Base-by-base conservation (phyloP, 2,113 vertebrate species). In the Xenus cinereus region DNA sequence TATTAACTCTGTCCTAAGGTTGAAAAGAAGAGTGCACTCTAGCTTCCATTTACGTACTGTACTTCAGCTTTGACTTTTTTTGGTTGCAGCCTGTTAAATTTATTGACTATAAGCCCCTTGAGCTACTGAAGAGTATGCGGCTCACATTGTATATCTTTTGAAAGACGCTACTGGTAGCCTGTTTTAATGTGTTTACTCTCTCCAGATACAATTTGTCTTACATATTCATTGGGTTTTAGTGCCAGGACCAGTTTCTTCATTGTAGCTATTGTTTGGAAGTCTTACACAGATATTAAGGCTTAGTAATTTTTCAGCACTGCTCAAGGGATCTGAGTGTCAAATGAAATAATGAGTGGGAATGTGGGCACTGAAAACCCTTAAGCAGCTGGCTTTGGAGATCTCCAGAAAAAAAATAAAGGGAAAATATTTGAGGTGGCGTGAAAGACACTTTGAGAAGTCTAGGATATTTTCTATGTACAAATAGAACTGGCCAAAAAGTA, bases 1-100 rank as follows among this genome's bases (percentile, higher is more conserved):
- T 97, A 96, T 97, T 97, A 98, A 97, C 80, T 97, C 74, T 96
- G 95, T 97, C 91, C 95, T 90, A 91, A 91, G 80, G 90, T 97
- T 95, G 93, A 95, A 94, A 96, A 97, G 90, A 96, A 64, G 83
- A 91, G 60, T 69, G 71, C 68, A 93, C 79, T 93, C 92, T 95
- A 93, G 67, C 66, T 96, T 95, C 87, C 86, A 97, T 98, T 97
- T 97, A 90, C 92, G 97, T 98, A 96, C 89, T 88, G 43, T 76
- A 68, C 92, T 96, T 79, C 66, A 92, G 77, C 85, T 90, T 90
- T 66, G 85, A 71, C 89, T 97, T 93, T 84, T 39, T 95, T 92
- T 96, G 68, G 90, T 89, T 94, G 57, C 72, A 97, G 93, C 94
- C 96, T 98, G 81, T 97, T 98, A 97, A 97, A 97, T 98, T 98